Evolutionary conservation across 1,140 invertebrate genomes (phyloP), one percentile per base, ranked within the genome.

Genomic region (Zophobas atratus): DNA sequence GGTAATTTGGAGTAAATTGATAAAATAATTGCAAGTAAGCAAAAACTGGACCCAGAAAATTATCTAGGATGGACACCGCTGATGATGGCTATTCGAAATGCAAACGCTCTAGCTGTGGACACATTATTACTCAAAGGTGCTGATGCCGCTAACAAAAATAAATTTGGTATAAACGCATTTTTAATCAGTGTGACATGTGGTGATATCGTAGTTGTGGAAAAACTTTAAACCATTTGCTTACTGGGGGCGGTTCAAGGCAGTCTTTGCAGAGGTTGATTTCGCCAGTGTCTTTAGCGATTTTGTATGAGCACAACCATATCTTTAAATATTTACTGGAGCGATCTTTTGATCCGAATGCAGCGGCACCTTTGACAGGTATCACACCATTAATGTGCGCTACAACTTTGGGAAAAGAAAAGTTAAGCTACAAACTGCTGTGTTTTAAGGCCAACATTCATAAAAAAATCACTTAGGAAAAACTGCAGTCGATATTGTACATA

Each of bases 51-150:
- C 67, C 79, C 73, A 6, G 85, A 86, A 82, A 90, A 89, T 82
- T 86, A 85, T 81, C 86, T 88, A 78, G 88, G 88, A 1, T 89
- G 88, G 88, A 89, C 88, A 4, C 88, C 89, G 3, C 74, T 90
- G 36, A 89, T 89, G 88, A 86, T 89, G 79, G 88, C 89, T 1
- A 80, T 88, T 76, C 82, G 89, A 57, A 87, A 88, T 80, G 85
- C 85, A 75, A 85, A 89, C 79, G 63, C 86, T 1, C 77, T 86
- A 33, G 85, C 84, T 33, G 87, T 87, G 1, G 83, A 87, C 78
- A 80, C 86, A 20, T 81, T 90, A 1, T 79, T 89, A 70, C 74
- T 84, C n/a, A 78, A 85, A 70, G 82, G 85, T 8, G 86, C 86
- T 35, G 85, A 86, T 76, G 81, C 87, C 2, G 87, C 86, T 63